Conservation (phyloP, 2,888 invertebrate genomes). For the Drosophila flavopinicola region DNA sequence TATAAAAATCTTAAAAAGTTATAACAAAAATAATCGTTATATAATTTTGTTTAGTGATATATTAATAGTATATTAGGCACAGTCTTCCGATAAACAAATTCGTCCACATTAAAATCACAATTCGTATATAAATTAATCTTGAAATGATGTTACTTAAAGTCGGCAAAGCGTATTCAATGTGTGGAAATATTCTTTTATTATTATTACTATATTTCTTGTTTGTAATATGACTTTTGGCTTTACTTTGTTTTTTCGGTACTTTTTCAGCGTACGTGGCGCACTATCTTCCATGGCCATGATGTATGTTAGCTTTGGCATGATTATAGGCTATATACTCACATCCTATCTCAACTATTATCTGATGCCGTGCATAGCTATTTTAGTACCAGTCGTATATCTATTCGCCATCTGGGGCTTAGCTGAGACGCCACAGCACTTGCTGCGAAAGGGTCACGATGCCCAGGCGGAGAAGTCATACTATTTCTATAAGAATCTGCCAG, state of each 20-base stretch:
- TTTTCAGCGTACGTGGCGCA: conserved; percentile 70
- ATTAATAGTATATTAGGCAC: no score
- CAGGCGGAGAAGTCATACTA: conserved; percentile 74
- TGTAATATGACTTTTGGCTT: background rate
- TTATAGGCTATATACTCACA: conserved; percentile 68
- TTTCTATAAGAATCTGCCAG: conserved; percentile 73
- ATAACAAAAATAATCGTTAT: no score
- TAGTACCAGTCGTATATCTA: conserved; percentile 69
- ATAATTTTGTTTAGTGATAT: no score
- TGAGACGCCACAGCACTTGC: conserved; percentile 77
- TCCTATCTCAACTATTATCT: conserved; percentile 68
- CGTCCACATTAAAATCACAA: no score
- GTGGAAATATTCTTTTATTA: background rate
- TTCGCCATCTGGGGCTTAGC: conserved; percentile 61
- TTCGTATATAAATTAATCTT: no score
- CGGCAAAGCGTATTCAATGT: background rate
- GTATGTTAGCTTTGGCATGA: conserved; percentile 74
- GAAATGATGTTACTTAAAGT: no score
- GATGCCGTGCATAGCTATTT: conserved; percentile 70
- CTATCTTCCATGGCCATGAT: conserved; percentile 75
- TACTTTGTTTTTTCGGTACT: background rate
- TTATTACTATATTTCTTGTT: background rate
- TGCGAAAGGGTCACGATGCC: conserved; percentile 57
- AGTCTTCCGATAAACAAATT: no score
- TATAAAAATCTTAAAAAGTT: no score